Evolutionary conservation across 1,140 invertebrate species (phyloP).

Genomic region (Lordiphosa clarofinis): DNA sequence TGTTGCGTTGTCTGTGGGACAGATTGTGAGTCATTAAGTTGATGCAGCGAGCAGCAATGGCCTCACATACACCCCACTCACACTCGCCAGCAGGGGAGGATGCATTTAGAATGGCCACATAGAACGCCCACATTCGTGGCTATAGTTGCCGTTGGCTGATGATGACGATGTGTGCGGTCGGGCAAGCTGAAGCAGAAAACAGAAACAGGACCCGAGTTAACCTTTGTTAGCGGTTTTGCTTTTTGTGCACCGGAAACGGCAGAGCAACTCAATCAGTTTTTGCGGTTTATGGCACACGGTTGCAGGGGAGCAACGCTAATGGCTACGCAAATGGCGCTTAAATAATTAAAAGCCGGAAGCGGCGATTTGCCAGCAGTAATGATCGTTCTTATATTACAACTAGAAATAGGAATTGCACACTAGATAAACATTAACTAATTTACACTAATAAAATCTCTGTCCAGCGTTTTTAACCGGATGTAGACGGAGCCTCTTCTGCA

Average conservation of each 20-base stretch:
- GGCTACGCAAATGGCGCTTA: conserved; percentile 54
- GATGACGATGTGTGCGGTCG: conserved; percentile 39
- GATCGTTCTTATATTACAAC: conserved; percentile 26
- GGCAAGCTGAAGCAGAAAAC: conserved; percentile 26
- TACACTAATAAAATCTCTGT: conserved; percentile 9
- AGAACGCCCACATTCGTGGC: conserved; percentile 43
- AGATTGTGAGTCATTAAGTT: conserved; percentile 71
- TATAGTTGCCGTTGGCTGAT: conserved; percentile 19
- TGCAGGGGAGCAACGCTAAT: conserved; percentile 40
- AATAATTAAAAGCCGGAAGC: conserved; percentile 64
- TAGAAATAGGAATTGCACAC: conserved; percentile 31
- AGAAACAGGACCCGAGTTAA: conserved; percentile 47
- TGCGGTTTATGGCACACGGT: conserved; percentile 43
- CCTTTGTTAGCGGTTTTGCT: conserved; percentile 56
- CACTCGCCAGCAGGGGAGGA: conserved; percentile 17
- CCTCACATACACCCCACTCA: conserved; percentile 30
- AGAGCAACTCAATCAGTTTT: conserved; percentile 56
- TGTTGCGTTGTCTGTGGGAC: conserved; percentile 36
- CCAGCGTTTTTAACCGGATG: background rate
- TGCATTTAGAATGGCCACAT: conserved; percentile 43
- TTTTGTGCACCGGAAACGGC: conserved; percentile 52
- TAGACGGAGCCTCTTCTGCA: background rate
- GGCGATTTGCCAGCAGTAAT: conserved; percentile 19
- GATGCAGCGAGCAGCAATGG: conserved; percentile 31
- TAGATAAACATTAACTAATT: conserved; percentile 25